These are phyloP conservation scores for Parazoanthus swiftii DNA, from an alignment of 92 coral and sea anemone genomes.

Conservation along the genomic window DNA sequence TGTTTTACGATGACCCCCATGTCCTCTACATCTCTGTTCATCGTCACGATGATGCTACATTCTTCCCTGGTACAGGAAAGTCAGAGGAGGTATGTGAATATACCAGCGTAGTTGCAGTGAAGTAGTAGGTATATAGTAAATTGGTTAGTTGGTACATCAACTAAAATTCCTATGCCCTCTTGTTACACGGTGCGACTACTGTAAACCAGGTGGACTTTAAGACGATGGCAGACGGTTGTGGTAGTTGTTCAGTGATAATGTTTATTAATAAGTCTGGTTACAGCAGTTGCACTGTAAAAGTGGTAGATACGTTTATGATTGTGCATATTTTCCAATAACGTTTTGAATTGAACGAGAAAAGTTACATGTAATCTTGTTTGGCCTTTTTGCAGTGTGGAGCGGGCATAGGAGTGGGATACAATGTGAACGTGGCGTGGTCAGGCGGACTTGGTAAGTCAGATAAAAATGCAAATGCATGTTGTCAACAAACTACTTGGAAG, in stretches of 20 bases:
- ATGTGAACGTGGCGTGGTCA: conserved; percentile 95
- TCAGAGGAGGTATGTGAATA: conserved; percentile 81
- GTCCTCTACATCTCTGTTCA: conserved; percentile 96
- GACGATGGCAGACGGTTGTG: too few species aligned
- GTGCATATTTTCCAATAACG: too few species aligned
- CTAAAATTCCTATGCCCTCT: background rate
- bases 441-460: conserved; percentile 91
- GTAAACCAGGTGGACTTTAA: too few species aligned
- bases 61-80: conserved; percentile 99
- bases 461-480: background rate
- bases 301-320: background rate
- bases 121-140: background rate
- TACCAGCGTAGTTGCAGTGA: background rate
- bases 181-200: too few species aligned
- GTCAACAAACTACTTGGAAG: background rate
- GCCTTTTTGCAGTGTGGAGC: conserved; percentile 88
- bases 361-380: background rate
- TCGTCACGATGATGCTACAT: conserved; percentile 99
- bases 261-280: too few species aligned
- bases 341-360: background rate
- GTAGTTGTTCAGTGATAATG: too few species aligned
- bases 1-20: conserved; percentile 99
- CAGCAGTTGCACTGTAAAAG: too few species aligned
- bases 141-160: background rate
- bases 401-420: conserved; percentile 99